Evolutionary conservation across 2,888 invertebrate species (phyloP).

Genomic region (Hydroisotoma schaefferi): DNA sequence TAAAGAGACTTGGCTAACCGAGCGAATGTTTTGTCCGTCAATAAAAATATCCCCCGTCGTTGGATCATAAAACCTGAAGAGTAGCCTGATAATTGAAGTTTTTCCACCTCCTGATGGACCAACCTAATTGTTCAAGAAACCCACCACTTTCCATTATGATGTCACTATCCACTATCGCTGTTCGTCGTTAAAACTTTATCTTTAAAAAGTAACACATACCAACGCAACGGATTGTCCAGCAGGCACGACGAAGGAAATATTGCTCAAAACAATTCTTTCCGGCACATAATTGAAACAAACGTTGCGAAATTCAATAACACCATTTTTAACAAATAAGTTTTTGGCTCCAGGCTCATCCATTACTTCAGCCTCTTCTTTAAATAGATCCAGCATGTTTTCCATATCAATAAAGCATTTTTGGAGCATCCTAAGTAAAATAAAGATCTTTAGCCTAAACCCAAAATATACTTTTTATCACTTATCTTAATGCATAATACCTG

Average conservation of each 20-base stretch:
- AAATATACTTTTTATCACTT: background rate
- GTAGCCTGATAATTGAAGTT: constrained; percentile 87
- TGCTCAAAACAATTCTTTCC: constrained; percentile 70
- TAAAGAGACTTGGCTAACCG: constrained; percentile 78
- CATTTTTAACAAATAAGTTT: constrained; percentile 63
- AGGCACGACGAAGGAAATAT: constrained; percentile 73
- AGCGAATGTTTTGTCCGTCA: constrained; percentile 83
- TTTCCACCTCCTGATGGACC: constrained; percentile 72
- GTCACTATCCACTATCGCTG: background rate
- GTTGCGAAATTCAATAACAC: constrained; percentile 80
- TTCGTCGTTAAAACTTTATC: background rate
- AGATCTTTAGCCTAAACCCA: background rate
- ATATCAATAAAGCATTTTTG: constrained; percentile 98
- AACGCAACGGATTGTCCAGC: constrained; percentile 81
- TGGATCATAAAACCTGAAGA: constrained; percentile 96
- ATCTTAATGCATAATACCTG: constrained; percentile 67
- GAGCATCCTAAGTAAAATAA: constrained; percentile 66
- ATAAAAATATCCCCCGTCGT: constrained; percentile 79
- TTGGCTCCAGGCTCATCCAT: constrained; percentile 76
- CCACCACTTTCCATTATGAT: background rate
- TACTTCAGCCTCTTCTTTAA: constrained; percentile 82
- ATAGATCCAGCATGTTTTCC: constrained; percentile 98
- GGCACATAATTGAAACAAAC: constrained; percentile 85
- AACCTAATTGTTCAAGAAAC: background rate
- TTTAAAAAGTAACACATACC: constrained; percentile 54